Base-by-base conservation (phyloP, 2,888 invertebrate genomes). In the Alloscopus bannaensis region DNA sequence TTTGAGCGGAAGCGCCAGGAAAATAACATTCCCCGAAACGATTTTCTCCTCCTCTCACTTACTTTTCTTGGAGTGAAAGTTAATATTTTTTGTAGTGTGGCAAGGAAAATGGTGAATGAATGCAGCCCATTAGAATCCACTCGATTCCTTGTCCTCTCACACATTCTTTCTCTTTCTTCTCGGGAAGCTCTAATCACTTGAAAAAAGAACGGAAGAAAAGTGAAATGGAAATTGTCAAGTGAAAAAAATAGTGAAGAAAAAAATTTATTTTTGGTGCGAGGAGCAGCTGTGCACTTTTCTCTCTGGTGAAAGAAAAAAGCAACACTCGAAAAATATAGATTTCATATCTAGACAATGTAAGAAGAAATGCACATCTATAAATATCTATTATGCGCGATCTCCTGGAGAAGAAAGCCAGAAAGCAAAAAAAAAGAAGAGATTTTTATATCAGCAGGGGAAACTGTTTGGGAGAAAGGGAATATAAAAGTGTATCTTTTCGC, bases 161-260 rank as follows among this genome's bases (percentile, higher is more conserved):
- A n/a, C n/a, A n/a, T n/a, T n/a, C n/a, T n/a, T 52, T 69, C 31
- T 62, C 18, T 59, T 26, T 66, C 64, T 73, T 64, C 69, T 76
- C 62, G n/a, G n/a, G n/a, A 68, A 68, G 62, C 68, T 65, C 73
- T 76, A 76, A 76, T 76, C 68, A 69, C 76, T 76, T 60, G 76
- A 47, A 24, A 60, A 18, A 45, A 70, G 28, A 68, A 75, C 16
- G 26, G 22, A 55, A 55, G 55, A 22, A 52, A 50, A 50, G 68
- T n/a, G 40, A 42, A 42, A 42, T 18, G 55, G 18, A 55, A 55
- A 55, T 3, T 20, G 20, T 3, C 13, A 2, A 13, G 50, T 6
- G 50, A 50, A 4, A 50, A 16, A 29, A 28, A 60, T 3, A 31
- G 36, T 16, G 45, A 16, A 64, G 26, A 64, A 18, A 24, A 29